phyloP scores from a whole-genome alignment of 2,797 vertebrate genomes.

The Falco naumanni region DNA sequence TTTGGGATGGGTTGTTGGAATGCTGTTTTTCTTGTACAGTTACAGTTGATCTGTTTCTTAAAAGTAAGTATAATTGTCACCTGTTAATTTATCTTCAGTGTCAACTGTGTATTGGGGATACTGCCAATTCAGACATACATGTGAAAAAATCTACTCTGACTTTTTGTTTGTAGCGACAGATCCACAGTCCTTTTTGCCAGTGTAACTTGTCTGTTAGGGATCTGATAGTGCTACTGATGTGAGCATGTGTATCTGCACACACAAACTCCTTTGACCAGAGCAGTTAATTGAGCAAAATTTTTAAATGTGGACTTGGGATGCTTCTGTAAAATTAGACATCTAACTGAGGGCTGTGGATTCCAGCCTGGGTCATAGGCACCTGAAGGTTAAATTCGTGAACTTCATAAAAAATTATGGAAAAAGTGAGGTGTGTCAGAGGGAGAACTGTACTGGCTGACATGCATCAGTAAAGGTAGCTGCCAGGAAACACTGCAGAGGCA shows the following conservation, averaged over 20 bases:
- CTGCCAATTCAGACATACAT: background rate
- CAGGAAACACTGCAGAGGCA: background rate
- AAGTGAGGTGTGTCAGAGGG: background rate
- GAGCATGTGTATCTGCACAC: accelerated
- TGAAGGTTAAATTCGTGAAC: background rate
- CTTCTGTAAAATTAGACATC: background rate
- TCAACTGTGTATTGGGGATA: background rate
- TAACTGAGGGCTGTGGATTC: background rate
- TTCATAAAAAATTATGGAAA: background rate
- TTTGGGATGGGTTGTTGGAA: background rate
- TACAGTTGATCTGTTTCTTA: background rate
- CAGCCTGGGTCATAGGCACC: background rate
- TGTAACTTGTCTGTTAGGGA: background rate
- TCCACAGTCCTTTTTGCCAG: background rate
- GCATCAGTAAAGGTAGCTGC: background rate
- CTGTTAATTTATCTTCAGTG: background rate
- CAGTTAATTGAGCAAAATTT: background rate
- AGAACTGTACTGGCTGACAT: background rate
- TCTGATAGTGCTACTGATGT: background rate
- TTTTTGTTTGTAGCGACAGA: background rate
- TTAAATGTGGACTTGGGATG: background rate
- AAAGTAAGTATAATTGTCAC: background rate
- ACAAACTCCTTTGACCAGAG: background rate
- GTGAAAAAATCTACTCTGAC: background rate
- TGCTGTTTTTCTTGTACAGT: background rate